Conservation (phyloP, 2,113 vertebrate genomes). For the Ornithorhynchus anatinus region DNA sequence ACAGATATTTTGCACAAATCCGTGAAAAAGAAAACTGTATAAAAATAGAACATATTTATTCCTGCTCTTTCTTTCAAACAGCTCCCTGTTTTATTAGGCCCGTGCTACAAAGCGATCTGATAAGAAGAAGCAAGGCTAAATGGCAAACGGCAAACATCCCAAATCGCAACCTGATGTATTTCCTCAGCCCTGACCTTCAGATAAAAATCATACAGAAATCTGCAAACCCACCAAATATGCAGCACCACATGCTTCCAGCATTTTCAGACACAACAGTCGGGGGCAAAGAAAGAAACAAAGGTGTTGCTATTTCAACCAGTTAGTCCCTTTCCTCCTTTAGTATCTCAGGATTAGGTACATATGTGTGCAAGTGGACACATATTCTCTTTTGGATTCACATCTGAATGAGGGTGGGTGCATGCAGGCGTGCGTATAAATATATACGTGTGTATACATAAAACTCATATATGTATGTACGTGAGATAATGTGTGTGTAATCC, state of each 20-base stretch:
- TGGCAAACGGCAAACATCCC: slow-evolving; percentile 68
- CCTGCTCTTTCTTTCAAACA: slow-evolving; percentile 38
- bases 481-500: background rate
- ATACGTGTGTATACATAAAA: slow-evolving; percentile 6
- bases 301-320: slow-evolving; percentile 43
- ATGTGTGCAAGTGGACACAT: background rate
- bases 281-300: slow-evolving; percentile 23
- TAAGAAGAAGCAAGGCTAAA: slow-evolving; percentile 70
- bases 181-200: slow-evolving; percentile 73
- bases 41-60: slow-evolving; percentile 50
- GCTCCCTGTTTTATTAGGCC: slow-evolving; percentile 66
- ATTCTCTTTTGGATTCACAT: background rate
- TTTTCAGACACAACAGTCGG: slow-evolving; percentile 59
- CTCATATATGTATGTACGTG: background rate
- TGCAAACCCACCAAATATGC: slow-evolving; percentile 66
- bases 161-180: slow-evolving; percentile 69
- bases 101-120: slow-evolving; percentile 64
- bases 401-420: background rate
- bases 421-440: background rate
- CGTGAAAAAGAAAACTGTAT: slow-evolving; percentile 38
- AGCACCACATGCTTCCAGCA: slow-evolving; percentile 48
- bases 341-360: slow-evolving; percentile 32
- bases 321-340: slow-evolving; percentile 37
- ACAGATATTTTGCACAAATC: slow-evolving; percentile 38
- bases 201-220: slow-evolving; percentile 65